Evolutionary conservation across 2,888 invertebrate genomes (phyloP), one percentile per base, ranked within the genome.

Genomic region (Agrochola lota): DNA sequence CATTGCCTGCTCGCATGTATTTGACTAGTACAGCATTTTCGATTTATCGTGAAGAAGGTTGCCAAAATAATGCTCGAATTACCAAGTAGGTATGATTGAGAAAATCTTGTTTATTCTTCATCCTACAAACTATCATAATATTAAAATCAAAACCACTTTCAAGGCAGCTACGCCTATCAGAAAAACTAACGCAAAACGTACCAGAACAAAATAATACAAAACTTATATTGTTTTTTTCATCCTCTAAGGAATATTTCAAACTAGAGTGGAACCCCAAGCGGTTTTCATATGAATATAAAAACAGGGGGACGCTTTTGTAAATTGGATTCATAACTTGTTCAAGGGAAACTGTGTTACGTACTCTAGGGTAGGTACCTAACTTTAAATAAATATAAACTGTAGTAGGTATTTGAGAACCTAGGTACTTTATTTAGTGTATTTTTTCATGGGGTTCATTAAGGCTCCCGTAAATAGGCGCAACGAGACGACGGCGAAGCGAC

Each of bases 271-370:
- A 23, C 79, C 87, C 85, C 89, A 59, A 79, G 90, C 71, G 90
- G 83, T 73, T 88, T 83, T 26, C 78, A 84, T 89, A 90, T 90
- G 89, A 90, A 90, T 90, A 91, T 89, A 90, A 89, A 91, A 90
- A 89, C 82, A 86, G 71, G 55, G 20, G 59, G 57, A 57, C 52
- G 26, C 63, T 72, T 76, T 71, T 70, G 59, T 70, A 88, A 90
- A 91, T 90, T 90, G 88, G 89, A 88, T 83, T 81, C n/a, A 35
- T 80, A 83, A 85, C 68, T 85, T 49, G 49, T 76, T 74, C 72
- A 35, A 17, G 46, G 15, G 7, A 81, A 77, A 83, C 20, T 8
- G 11, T 35, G 26, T 59, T 73, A 30, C 1, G 12, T 62, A 70
- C 62, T 52, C 43, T 40, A 17, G 71, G 52, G 35, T 40, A 40